Conservation (phyloP, 2,113 vertebrate genomes). For the Salvelinus namaycush region DNA sequence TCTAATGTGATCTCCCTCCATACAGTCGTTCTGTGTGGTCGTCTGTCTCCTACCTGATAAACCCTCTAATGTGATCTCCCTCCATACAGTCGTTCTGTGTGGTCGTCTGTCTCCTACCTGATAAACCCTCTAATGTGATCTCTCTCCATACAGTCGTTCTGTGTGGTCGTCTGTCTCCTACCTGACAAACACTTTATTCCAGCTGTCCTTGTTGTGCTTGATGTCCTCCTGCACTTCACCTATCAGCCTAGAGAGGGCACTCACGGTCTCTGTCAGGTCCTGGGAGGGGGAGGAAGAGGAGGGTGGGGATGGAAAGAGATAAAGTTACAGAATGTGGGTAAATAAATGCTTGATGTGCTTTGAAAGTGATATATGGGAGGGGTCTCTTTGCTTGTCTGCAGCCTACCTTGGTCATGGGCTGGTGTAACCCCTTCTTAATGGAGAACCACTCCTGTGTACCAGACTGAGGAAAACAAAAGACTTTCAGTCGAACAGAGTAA, state of each 20-base stretch:
- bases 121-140: no score
- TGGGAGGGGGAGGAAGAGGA: slow-evolving; percentile 41
- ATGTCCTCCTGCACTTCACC: slow-evolving; percentile 83
- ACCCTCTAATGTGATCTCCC: no score
- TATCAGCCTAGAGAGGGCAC: slow-evolving; percentile 81
- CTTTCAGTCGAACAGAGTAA: not conserved
- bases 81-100: no score
- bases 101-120: no score
- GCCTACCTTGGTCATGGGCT: slow-evolving; percentile 92
- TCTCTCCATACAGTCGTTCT: no score
- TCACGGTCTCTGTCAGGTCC: slow-evolving; percentile 82
- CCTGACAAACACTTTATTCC: slow-evolving; percentile 89
- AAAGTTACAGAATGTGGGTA: not conserved
- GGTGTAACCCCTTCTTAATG: slow-evolving; percentile 88
- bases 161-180: slow-evolving; percentile 47
- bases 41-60: no score
- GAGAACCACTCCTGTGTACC: slow-evolving; percentile 91
- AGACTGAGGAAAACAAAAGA: slow-evolving; percentile 63
- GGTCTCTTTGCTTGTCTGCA: no score
- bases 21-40: no score
- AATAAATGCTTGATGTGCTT: no score
- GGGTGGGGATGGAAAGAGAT: not conserved
- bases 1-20: no score
- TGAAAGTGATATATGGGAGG: no score
- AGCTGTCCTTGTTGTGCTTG: slow-evolving; percentile 80